Evolutionary conservation across 2,888 invertebrate species (phyloP).

Genomic region (Sisyra terminalis): DNA sequence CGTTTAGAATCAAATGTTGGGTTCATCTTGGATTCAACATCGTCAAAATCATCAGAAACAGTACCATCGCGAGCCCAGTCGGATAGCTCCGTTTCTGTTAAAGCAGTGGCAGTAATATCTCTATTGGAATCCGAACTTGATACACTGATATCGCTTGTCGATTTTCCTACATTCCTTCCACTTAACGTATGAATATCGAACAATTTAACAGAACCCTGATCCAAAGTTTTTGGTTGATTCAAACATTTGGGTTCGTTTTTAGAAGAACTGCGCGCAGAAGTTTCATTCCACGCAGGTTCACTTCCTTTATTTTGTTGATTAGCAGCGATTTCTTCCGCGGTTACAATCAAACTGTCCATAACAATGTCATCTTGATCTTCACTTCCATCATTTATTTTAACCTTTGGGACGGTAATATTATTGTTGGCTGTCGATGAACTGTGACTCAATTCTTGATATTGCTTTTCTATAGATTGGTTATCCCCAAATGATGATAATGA

Average conservation of each 20-base stretch:
- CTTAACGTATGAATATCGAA: conserved; percentile 16
- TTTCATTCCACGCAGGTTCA: conserved; percentile 10
- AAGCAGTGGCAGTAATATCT: conserved; percentile 50
- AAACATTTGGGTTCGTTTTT: conserved; percentile 23
- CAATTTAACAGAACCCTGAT: conserved; percentile 9
- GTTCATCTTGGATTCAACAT: conserved; percentile 41
- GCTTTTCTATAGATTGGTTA: conserved; percentile 5
- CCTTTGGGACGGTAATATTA: conserved; percentile 31
- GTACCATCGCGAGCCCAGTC: conserved; percentile 77
- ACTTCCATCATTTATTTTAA: conserved; percentile 56
- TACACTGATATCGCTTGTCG: conserved; percentile 30
- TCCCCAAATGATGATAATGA: conserved; percentile 34
- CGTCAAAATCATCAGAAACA: conserved; percentile 58
- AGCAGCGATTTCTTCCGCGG: not conserved
- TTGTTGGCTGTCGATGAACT: conserved; percentile 7
- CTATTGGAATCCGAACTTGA: conserved; percentile 51
- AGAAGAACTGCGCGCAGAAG: conserved; percentile 11
- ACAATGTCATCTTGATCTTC: conserved; percentile 33
- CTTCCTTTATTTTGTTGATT: not conserved
- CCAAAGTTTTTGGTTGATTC: conserved; percentile 23
- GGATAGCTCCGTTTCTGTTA: conserved; percentile 76
- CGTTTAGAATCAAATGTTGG: conserved; percentile 27
- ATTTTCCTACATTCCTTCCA: conserved; percentile 15
- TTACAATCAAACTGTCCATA: conserved; percentile 16
- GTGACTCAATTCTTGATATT: conserved; percentile 12